Conservation (phyloP, 2,888 invertebrate species). For the Cephalotes varians region DNA sequence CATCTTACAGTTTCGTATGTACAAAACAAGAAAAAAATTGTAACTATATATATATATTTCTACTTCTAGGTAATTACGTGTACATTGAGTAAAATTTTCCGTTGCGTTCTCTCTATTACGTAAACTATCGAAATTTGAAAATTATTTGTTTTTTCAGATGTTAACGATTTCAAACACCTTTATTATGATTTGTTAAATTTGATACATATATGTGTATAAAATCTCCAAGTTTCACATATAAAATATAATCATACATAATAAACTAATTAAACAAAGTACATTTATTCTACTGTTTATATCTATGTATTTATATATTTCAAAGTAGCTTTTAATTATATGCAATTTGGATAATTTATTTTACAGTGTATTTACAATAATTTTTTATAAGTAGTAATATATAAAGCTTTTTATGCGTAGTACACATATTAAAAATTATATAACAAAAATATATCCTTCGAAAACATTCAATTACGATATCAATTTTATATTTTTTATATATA, state of each 20-base stretch:
- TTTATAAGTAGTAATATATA: conserved; percentile 30
- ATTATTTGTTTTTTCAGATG: not conserved
- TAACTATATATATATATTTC: not conserved
- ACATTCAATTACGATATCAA: not conserved
- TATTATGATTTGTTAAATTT: not conserved
- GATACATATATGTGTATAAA: not conserved
- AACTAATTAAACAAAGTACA: conserved; percentile 19
- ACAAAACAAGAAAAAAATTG: not conserved
- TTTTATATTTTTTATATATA: no score
- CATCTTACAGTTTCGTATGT: not conserved
- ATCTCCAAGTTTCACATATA: not conserved
- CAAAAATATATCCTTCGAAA: conserved; percentile 17
- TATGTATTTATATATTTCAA: not conserved
- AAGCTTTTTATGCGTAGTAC: not conserved
- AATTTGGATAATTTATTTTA: conserved; percentile 26
- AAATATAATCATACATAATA: conserved; percentile 28
- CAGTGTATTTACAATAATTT: conserved; percentile 22
- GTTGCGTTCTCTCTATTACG: not conserved
- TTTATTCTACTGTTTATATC: not conserved
- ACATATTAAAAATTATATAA: conserved; percentile 26
- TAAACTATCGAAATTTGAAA: not conserved
- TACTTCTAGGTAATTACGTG: not conserved
- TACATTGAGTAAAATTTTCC: not conserved
- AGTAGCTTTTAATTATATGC: not conserved
- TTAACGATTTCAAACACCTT: not conserved